Evolutionary conservation across 2,797 vertebrate species (phyloP).

Genomic region (Chelmon rostratus): DNA sequence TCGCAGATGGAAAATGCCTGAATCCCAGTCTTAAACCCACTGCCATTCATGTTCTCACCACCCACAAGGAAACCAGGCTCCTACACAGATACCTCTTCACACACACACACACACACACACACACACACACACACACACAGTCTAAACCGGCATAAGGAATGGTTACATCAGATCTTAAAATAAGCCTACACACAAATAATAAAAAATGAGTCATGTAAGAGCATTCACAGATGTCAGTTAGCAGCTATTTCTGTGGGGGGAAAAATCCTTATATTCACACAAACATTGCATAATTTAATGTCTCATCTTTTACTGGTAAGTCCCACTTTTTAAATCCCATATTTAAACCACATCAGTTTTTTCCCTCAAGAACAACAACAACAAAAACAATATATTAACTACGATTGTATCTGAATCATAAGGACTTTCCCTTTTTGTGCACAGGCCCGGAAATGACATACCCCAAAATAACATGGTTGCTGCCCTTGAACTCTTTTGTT

Average conservation of each 20-base stretch:
- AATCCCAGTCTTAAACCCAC: constrained; percentile 41
- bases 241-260: constrained; percentile 22
- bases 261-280: neutral
- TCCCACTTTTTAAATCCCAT: too few relatives aligned
- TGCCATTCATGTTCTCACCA: constrained; percentile 52
- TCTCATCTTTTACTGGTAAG: neutral
- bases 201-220: constrained; percentile 39
- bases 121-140: constrained; percentile 5
- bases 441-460: neutral
- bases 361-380: too few relatives aligned
- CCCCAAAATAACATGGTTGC: neutral
- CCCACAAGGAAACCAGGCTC: constrained; percentile 29
- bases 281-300: neutral
- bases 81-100: constrained; percentile 18
- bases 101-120: constrained; percentile 2
- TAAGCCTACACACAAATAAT: constrained; percentile 40
- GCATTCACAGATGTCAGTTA: constrained; percentile 16
- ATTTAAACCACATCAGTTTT: neutral
- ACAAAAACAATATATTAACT: too few relatives aligned
- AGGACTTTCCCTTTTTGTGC: neutral
- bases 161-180: constrained; percentile 57
- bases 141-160: constrained; percentile 2
- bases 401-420: too few relatives aligned
- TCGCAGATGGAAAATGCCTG: constrained; percentile 31
- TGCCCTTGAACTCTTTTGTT: neutral